These are phyloP conservation scores for Drosophila seclusa DNA, from an alignment of 2,888 invertebrate species.

Conservation along the genomic window DNA sequence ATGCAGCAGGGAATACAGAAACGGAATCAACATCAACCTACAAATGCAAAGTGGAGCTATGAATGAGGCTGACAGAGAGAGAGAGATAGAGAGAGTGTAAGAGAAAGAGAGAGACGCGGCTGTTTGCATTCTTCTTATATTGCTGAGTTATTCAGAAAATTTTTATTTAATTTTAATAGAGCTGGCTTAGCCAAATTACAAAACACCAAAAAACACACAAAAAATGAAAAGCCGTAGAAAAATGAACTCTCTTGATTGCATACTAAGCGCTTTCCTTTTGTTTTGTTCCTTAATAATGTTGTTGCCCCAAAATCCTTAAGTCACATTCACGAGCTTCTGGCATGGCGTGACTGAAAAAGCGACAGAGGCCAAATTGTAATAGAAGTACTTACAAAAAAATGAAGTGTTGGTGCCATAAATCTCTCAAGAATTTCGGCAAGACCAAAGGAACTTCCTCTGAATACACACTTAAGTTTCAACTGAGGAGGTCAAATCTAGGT, in stretches of 20 bases:
- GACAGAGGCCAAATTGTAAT: conserved; percentile 7
- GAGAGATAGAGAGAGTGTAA: not conserved
- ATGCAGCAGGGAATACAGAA: conserved; percentile 55
- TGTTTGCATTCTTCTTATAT: conserved; percentile 30
- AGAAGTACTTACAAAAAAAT: not conserved
- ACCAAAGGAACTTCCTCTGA: conserved; percentile 15
- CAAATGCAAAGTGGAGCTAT: conserved; percentile 55
- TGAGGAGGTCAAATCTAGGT: conserved; percentile 11
- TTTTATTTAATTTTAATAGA: conserved; percentile 63
- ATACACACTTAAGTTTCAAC: conserved; percentile 13
- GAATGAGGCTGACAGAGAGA: not conserved
- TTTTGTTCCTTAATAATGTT: conserved; percentile 59
- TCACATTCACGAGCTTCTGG: conserved; percentile 22
- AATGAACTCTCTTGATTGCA: conserved; percentile 44
- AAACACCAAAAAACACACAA: not conserved
- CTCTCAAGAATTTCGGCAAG: conserved; percentile 8
- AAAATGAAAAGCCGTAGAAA: conserved; percentile 6
- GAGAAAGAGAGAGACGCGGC: not conserved
- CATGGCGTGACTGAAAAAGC: conserved; percentile 49
- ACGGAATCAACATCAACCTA: conserved; percentile 11
- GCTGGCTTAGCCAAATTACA: conserved; percentile 30
- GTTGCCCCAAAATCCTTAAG: conserved; percentile 62
- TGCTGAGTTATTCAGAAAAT: conserved; percentile 53
- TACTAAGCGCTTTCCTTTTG: conserved; percentile 49
- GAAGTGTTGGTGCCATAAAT: conserved; percentile 17